These are phyloP conservation scores for Euleptes europaea DNA, from an alignment of 2,113 vertebrate genomes.

Conservation along the genomic window DNA sequence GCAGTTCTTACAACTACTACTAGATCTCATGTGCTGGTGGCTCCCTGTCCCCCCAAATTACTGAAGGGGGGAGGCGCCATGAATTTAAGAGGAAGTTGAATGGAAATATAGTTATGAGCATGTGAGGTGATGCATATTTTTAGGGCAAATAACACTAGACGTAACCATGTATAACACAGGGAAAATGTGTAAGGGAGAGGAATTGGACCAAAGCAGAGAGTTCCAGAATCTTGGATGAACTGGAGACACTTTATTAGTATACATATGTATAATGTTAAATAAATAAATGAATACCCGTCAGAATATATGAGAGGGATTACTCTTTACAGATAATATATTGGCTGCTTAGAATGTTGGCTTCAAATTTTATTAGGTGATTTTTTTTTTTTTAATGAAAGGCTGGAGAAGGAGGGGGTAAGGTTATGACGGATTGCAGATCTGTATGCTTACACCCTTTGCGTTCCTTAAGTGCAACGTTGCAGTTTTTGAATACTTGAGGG, in stretches of 20 bases:
- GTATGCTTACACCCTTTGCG: conserved; percentile 37
- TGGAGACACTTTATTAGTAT: conserved; percentile 10
- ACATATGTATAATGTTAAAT: conserved; percentile 37
- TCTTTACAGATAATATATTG: conserved; percentile 27
- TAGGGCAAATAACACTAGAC: background rate
- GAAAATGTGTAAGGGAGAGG: background rate
- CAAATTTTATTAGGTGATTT: conserved; percentile 62
- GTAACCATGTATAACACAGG: background rate
- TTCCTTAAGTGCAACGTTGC: conserved; percentile 52
- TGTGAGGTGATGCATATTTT: background rate
- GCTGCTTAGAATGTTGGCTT: conserved; percentile 50
- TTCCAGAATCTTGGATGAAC: conserved; percentile 19
- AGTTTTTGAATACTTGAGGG: conserved; percentile 43
- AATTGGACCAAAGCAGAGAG: background rate
- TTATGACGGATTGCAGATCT: conserved; percentile 20
- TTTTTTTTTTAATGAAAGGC: conserved; percentile 38
- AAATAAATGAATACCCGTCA: conserved; percentile 24
- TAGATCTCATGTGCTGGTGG: background rate
- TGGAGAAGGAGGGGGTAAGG: conserved; percentile 6
- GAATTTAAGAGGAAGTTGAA: background rate
- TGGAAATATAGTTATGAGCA: background rate
- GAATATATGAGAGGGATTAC: conserved; percentile 36
- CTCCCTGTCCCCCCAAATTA: too few relatives aligned
- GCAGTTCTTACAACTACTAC: background rate
- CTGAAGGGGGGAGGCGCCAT: background rate